Evolutionary conservation across 92 coral and sea anemone genomes (phyloP), one percentile per base, ranked within the genome.

Genomic region (Plumapathes pennacea): DNA sequence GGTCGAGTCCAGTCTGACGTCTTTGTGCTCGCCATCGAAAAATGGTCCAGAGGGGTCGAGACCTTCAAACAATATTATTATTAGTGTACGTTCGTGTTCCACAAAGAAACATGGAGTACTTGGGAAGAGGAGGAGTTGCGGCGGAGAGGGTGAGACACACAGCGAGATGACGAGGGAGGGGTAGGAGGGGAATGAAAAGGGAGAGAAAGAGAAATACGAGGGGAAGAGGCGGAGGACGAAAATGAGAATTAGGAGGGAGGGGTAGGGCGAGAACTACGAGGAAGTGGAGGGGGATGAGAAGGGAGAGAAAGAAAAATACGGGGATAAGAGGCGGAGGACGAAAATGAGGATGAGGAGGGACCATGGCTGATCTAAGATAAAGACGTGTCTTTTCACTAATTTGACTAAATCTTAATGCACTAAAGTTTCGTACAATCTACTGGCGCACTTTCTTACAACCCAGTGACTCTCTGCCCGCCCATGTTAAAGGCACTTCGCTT

Each of bases 41-140:
- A 60, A 62, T 39, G 61, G 39, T 19, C 83, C 84, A 19, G 86
- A 83, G 0, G 90, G 96, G 57, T 88, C 96, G 20, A 87, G 67
- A 5, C 86, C 96, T 84, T 58, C 10, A 18, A 26, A 4, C 28
- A 47, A 36, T 12, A 32, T n/a, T n/a, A n/a, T n/a, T n/a, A n/a
- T n/a, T n/a, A n/a, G n/a, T n/a, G n/a, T n/a, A n/a, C n/a, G n/a
- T n/a, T n/a, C n/a, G n/a, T n/a, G n/a, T n/a, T n/a, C n/a, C n/a
- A n/a, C n/a, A n/a, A 36, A 36, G 41, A 36, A n/a, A n/a, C 8
- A n/a, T n/a, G 8, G n/a, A 36, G 41, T 8, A n/a, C 41, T 36
- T 8, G n/a, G 41, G 41, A 36, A 36, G 41, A 36, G 41, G 41
- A 36, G 41, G 41, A 36, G 41, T 36, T 36, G 41, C 8, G 41